Evolutionary conservation across 2,888 invertebrate genomes (phyloP).

Genomic region (Thyatira batis): DNA sequence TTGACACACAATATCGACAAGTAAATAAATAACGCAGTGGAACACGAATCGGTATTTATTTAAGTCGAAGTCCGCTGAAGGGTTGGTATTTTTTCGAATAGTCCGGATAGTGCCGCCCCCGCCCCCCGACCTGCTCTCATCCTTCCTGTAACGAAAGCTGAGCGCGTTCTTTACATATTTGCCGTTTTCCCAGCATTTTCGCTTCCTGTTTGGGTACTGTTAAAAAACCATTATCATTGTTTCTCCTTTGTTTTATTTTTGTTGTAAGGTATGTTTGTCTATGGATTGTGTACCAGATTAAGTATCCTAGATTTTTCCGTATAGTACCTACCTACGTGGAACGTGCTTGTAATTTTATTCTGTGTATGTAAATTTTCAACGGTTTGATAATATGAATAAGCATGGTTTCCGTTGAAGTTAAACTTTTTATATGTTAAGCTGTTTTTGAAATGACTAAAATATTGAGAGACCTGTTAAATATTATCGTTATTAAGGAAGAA

Average conservation of each 20-base stretch:
- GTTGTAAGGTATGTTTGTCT: not conserved
- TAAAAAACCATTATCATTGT: constrained; percentile 6
- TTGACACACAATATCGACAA: constrained; percentile 3
- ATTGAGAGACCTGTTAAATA: no score
- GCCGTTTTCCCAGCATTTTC: constrained; percentile 22
- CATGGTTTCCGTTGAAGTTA: no score
- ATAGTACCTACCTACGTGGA: constrained; percentile 8
- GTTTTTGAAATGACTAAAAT: no score
- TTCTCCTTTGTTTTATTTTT: constrained; percentile 2
- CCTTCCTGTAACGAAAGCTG: constrained; percentile 32
- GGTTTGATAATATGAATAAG: no score
- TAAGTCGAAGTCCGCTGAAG: constrained; percentile 11
- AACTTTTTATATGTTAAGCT: no score
- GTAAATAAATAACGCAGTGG: constrained; percentile 5
- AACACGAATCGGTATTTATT: constrained; percentile 12
- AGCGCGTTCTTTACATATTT: constrained; percentile 30
- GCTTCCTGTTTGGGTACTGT: constrained; percentile 6
- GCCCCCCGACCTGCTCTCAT: constrained; percentile 8
- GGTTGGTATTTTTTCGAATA: constrained; percentile 17
- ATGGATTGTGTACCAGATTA: not conserved
- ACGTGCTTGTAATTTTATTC: constrained; percentile 5
- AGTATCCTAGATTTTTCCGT: not conserved
- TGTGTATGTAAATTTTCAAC: no score
- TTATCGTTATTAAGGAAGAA: no score
- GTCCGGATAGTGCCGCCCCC: constrained; percentile 14